A percentile compares a stretch with the other conserved stretches of the same genome.
Evolutionary conservation across 1,140 invertebrate genomes (phyloP).

Genomic region (Leucophenga varia): DNA sequence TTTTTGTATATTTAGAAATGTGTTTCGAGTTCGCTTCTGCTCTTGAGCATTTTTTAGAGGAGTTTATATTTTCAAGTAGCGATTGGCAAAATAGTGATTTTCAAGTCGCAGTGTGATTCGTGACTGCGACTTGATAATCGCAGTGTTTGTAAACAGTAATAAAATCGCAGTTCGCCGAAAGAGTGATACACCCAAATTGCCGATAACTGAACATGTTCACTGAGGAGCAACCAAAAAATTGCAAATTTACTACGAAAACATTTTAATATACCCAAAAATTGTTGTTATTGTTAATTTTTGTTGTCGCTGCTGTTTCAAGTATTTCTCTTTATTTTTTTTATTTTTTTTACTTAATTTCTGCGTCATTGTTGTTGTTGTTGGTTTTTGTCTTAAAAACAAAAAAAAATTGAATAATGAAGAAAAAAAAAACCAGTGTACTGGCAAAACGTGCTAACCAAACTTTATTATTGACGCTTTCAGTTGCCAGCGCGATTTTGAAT

Average conservation of each 20-base stretch:
- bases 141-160: no score
- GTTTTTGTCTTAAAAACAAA: slow-evolving; percentile 42
- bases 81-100: neutral
- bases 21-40: neutral
- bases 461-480: slow-evolving; percentile 51
- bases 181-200: neutral
- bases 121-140: no score
- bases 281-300: neutral
- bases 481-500: slow-evolving; percentile 52
- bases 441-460: slow-evolving; percentile 49
- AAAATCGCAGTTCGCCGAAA: no score
- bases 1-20: no score
- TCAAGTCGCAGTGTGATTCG: neutral
- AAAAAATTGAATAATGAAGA: slow-evolving; percentile 24
- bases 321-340: slow-evolving; percentile 20
- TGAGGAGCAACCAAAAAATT: neutral
- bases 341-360: neutral
- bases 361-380: slow-evolving; percentile 1
- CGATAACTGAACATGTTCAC: no score
- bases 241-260: neutral
- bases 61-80: neutral
- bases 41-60: neutral
- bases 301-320: slow-evolving; percentile 29
- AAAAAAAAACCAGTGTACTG: slow-evolving; percentile 16
- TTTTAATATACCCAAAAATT: neutral